Evolutionary conservation across 2,888 invertebrate genomes (phyloP), one percentile per base, ranked within the genome.

Genomic region (Gandaritis pyraliata): DNA sequence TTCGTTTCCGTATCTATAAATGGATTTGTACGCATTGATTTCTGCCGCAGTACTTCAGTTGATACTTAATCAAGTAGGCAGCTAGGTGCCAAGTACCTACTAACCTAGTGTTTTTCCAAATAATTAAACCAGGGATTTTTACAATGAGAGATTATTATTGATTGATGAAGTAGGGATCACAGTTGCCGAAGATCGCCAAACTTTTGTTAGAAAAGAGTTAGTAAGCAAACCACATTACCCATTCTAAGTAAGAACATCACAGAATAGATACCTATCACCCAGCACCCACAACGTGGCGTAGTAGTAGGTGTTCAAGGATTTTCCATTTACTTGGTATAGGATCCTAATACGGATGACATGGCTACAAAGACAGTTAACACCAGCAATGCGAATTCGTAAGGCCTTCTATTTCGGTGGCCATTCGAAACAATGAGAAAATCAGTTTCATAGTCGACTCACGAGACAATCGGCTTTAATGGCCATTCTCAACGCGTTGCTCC

Each of bases 371-470:
- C 47, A 3, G 11, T 23, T 33, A 39, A 52, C 38, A 13, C 59
- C 48, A 47, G 51, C 51, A 52, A 56, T 52, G 64, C 54, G 49
- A 69, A 69, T 68, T 67, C 60, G 60, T 58, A 54, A 59, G 70
- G 71, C 75, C 76, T 73, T 76, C 74, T 50, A 63, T 69, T 74
- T 71, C 69, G 69, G 63, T 70, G 72, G 76, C 75, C 70, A 74
- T 71, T 70, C 68, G 74, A 74, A 71, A 83, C 83, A 81, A 82
- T 83, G 78, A 72, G 65, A 72, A 78, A 76, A 53, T 67, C 64
- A 66, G 75, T 78, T 83, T 81, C 82, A 77, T 81, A 80, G 72
- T 38, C 62, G 55, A 69, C 10, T 71, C 53, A n/a, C 43, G 66
- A 78, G 70, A 80, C 80, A 81, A 83, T 82, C 62, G 73, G 59